Conservation (phyloP, 2,113 vertebrate genomes). For the Arizona elegans region DNA sequence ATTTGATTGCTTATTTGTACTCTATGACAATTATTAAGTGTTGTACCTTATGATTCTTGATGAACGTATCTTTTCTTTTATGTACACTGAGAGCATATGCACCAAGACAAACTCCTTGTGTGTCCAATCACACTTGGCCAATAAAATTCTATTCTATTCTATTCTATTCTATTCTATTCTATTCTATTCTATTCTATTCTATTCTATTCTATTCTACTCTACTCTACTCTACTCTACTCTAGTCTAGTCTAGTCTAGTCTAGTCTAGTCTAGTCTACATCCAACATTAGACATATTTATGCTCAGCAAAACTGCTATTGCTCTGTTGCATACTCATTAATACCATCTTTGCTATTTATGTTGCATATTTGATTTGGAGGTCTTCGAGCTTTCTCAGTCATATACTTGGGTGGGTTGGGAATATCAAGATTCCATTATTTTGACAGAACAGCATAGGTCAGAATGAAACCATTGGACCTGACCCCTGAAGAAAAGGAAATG, state of each 20-base stretch:
- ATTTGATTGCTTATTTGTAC: no score
- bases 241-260: no score
- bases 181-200: no score
- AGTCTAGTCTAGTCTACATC: background rate
- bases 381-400: background rate
- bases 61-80: no score
- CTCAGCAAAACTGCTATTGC: background rate
- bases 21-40: no score
- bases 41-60: no score
- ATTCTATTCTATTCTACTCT: background rate
- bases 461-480: background rate
- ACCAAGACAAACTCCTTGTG: no score
- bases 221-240: no score
- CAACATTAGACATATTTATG: background rate
- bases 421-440: background rate
- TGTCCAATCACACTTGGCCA: no score
- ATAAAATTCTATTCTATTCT: no score
- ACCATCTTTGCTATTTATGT: background rate
- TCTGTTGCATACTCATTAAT: background rate
- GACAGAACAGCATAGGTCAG: background rate
- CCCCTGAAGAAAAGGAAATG: background rate
- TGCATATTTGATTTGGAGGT: background rate
- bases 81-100: no score
- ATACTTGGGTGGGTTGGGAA: background rate
- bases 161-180: no score